Base-by-base conservation (phyloP, 2,113 vertebrate genomes). In the Probosciger aterrimus region DNA sequence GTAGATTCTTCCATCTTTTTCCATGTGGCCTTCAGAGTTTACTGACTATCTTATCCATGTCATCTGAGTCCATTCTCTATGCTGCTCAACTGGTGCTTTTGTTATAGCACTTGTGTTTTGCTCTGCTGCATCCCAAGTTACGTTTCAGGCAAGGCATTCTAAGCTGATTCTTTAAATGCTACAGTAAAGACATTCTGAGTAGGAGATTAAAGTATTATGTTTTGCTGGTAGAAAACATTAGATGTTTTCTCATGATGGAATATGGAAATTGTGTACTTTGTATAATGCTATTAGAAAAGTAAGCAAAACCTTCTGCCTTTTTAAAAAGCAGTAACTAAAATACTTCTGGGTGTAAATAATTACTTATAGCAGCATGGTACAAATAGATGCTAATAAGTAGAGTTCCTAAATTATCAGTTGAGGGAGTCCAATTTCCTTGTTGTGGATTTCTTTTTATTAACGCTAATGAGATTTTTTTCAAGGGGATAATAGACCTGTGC, bases 391-490 rank as follows among this genome's bases (percentile, higher is more conserved):
- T 93, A 94, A 91, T 92, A 77, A 92, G 55, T 31, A 52, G 50
- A 62, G 77, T 83, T 89, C 46, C 68, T 88, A 88, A 95, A 96
- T 96, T 97, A 86, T 53, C 76, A 69, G 82, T 64, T 83, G 80
- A 86, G 41, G 35, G 52, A 94, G 70, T 84, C 65, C 88, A 97
- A 95, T 95, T 97, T 96, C 95, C 95, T 93, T 76, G 35, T 70
- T 95, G 71, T 55, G 65, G 47, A 33, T 57, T 90, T 73, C 43
- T 94, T 86, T 82, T 82, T 85, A 37, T 90, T 88, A 92, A 83
- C 64, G 44, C 43, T 95, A 95, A 93, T 95, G 85, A 92, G 59
- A 62, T 60, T 82, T 93, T 20, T 74, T 91, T 87, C 46, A 59
- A 81, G 39, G 59, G 49, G 37, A 28, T 86, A 67, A 85, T 84